Percentiles rank a stretch among this genome's conserved stretches.
phyloP scores from a whole-genome alignment of 2,888 invertebrate species.

The Gymnosoma rotundatum region DNA sequence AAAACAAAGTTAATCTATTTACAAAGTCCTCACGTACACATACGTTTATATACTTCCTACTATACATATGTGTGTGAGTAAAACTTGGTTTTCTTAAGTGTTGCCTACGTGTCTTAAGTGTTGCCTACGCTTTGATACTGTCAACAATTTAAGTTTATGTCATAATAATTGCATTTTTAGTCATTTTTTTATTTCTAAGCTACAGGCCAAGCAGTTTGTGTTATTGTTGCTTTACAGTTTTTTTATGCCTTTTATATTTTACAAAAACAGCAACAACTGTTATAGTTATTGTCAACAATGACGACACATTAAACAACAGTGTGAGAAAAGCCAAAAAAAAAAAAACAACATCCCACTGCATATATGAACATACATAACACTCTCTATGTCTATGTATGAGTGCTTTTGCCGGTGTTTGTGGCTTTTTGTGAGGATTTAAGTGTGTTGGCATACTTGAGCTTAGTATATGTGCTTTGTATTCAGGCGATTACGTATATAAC shows the following conservation, averaged over 20 bases:
- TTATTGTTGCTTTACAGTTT: conserved; percentile 43
- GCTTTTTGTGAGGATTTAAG: conserved; percentile 28
- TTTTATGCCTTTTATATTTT: conserved; percentile 17
- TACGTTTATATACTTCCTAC: not conserved
- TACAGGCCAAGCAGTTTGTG: conserved; percentile 36
- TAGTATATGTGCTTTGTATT: conserved; percentile 31
- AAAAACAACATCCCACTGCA: conserved; percentile 5
- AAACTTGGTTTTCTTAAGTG: conserved; percentile 20
- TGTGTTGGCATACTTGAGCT: conserved; percentile 43
- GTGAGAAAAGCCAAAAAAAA: conserved; percentile 5
- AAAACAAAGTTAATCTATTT: conserved; percentile 9
- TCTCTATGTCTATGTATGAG: not conserved
- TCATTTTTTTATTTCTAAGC: conserved; percentile 1
- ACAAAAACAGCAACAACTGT: conserved; percentile 32
- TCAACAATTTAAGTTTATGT: conserved; percentile 55
- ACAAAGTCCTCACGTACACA: not conserved
- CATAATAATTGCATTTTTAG: conserved; percentile 33
- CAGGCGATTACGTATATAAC: conserved; percentile 37
- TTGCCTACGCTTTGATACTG: conserved; percentile 53
- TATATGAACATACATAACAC: not conserved
- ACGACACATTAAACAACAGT: conserved; percentile 48
- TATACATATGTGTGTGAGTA: not conserved
- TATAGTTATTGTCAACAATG: conserved; percentile 65
- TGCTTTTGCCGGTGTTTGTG: not conserved
- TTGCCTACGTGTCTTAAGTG: conserved; percentile 38